Conservation (phyloP, 2,113 vertebrate species). For the Corythornis vintsioides region DNA sequence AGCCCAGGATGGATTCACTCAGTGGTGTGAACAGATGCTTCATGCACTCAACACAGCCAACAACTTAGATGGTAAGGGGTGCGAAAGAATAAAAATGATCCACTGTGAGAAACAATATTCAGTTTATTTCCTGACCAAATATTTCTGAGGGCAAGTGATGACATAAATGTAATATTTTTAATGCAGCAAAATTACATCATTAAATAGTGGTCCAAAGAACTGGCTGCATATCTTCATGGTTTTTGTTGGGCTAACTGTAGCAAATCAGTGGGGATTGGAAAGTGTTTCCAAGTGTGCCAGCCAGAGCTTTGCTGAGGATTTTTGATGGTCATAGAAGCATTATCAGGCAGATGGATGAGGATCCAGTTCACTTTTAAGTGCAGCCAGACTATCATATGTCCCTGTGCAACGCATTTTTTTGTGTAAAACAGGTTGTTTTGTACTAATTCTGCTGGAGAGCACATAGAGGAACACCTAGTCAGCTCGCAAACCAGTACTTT, state of each 20-base stretch:
- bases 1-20: slow-evolving; percentile 95
- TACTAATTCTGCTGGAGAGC: background rate
- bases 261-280: background rate
- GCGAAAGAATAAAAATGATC: background rate
- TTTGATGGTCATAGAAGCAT: background rate
- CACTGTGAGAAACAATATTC: background rate
- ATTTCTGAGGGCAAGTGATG: background rate
- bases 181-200: background rate
- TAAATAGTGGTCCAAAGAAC: background rate
- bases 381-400: background rate
- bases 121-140: background rate
- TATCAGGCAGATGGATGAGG: background rate
- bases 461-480: background rate
- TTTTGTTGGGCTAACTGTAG: background rate
- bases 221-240: background rate
- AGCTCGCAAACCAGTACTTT: background rate
- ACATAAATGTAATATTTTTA: background rate
- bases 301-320: background rate
- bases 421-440: background rate
- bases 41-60: slow-evolving; percentile 98
- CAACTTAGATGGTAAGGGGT: slow-evolving; percentile 94
- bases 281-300: background rate
- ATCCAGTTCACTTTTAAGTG: background rate
- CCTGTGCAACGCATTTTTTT: background rate
- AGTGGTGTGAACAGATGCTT: slow-evolving; percentile 98